phyloP scores from a whole-genome alignment of 2,888 invertebrate genomes.

The Phoronis australis region DNA sequence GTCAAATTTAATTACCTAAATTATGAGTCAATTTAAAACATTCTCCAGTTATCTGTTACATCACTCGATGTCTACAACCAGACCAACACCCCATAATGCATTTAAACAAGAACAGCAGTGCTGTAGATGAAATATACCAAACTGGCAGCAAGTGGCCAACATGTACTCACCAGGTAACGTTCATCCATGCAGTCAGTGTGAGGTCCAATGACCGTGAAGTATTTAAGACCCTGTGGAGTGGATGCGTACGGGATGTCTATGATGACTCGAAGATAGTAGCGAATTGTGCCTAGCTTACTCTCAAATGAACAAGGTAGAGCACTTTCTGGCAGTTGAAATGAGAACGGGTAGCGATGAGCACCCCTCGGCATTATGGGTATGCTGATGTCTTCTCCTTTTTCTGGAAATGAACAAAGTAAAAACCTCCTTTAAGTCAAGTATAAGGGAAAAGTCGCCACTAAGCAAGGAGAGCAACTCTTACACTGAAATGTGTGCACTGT shows the following conservation, averaged over 20 bases:
- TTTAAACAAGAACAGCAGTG: no score
- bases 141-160: no score
- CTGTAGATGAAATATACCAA: no score
- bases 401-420: conserved; percentile 20
- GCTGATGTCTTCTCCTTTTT: conserved; percentile 38
- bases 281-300: conserved; percentile 67
- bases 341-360: conserved; percentile 65
- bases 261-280: conserved; percentile 62
- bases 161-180: conserved; percentile 66
- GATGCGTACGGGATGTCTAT: conserved; percentile 74
- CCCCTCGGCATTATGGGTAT: conserved; percentile 65
- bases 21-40: no score
- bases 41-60: no score
- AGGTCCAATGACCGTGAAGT: conserved; percentile 72
- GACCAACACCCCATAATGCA: no score
- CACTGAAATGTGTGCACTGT: no score
- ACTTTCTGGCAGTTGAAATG: conserved; percentile 69
- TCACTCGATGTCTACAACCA: no score
- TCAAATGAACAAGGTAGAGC: conserved; percentile 73
- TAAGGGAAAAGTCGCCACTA: no score
- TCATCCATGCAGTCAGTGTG: conserved; percentile 77
- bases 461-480: no score
- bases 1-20: no score
- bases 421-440: no score
- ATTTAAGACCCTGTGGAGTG: conserved; percentile 73